Conservation (phyloP, 2,888 invertebrate species). For the Morpho deidamia region DNA sequence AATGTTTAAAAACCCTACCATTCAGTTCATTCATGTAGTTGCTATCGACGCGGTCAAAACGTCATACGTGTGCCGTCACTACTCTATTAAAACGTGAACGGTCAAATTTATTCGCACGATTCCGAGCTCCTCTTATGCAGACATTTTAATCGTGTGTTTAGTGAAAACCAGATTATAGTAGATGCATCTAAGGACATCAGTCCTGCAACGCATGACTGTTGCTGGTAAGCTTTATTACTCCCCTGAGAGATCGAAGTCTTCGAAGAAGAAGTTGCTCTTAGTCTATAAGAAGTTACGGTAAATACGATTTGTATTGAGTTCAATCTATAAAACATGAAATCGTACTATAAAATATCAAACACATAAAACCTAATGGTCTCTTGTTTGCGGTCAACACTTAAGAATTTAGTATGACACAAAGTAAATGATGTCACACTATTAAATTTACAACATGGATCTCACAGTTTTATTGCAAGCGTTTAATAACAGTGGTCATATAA, state of each 20-base stretch:
- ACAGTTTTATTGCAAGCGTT: constrained; percentile 14
- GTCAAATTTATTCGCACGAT: background rate
- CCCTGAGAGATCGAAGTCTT: no score
- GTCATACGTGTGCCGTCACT: background rate
- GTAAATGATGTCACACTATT: constrained; percentile 16
- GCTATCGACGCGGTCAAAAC: background rate
- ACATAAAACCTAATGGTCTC: constrained; percentile 35
- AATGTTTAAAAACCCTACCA: no score
- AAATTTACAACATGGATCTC: constrained; percentile 10
- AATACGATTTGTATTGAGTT: constrained; percentile 30
- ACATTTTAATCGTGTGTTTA: no score
- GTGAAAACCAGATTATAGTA: no score
- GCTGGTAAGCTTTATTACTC: no score
- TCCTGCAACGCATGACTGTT: background rate
- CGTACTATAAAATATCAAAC: constrained; percentile 34
- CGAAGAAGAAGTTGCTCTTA: no score
- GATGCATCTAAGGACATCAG: background rate
- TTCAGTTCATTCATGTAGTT: background rate
- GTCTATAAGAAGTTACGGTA: constrained; percentile 32
- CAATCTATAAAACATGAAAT: constrained; percentile 36
- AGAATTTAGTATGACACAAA: constrained; percentile 9
- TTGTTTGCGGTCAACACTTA: constrained; percentile 27
- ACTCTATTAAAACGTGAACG: background rate
- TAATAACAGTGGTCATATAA: constrained; percentile 7
- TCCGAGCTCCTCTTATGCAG: no score